Evolutionary conservation across 2,797 vertebrate genomes (phyloP).

Genomic region (Helicolenus hilgendorfi): DNA sequence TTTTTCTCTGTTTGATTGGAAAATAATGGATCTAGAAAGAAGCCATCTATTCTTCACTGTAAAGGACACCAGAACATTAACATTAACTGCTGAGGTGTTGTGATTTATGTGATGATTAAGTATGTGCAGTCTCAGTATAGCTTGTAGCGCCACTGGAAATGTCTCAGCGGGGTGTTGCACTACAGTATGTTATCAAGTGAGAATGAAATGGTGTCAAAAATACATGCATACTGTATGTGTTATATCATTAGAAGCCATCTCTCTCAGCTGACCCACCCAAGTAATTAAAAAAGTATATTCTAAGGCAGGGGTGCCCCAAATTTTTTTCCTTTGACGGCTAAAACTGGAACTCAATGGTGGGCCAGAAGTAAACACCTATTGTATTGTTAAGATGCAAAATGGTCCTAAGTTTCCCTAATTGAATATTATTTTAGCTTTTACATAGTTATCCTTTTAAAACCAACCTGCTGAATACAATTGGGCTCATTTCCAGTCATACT

Average conservation of each 20-base stretch:
- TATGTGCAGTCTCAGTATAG: neutral
- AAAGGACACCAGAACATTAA: neutral
- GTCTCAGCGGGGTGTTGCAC: neutral
- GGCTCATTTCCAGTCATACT: too few species aligned
- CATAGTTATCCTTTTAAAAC: too few species aligned
- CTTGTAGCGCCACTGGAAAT: neutral
- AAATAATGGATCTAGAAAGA: conserved; percentile 22
- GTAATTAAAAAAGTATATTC: neutral
- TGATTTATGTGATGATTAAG: conserved; percentile 3
- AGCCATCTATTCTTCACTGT: neutral
- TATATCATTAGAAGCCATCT: neutral
- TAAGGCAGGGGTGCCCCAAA: neutral
- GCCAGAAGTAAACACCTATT: neutral
- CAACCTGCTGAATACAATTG: too few species aligned
- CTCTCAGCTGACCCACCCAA: neutral
- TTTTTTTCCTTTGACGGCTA: too few species aligned
- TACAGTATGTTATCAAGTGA: neutral
- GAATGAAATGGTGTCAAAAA: neutral
- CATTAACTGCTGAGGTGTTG: neutral
- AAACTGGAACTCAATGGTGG: too few species aligned
- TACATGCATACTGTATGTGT: neutral
- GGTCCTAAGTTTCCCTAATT: neutral
- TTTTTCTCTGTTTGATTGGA: conserved; percentile 4
- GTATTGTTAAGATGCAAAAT: neutral
- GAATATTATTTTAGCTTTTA: neutral